Percentiles rank a stretch among this genome's conserved stretches.
Conservation (phyloP, 2,113 vertebrate species). For the Takifugu bimaculatus region DNA sequence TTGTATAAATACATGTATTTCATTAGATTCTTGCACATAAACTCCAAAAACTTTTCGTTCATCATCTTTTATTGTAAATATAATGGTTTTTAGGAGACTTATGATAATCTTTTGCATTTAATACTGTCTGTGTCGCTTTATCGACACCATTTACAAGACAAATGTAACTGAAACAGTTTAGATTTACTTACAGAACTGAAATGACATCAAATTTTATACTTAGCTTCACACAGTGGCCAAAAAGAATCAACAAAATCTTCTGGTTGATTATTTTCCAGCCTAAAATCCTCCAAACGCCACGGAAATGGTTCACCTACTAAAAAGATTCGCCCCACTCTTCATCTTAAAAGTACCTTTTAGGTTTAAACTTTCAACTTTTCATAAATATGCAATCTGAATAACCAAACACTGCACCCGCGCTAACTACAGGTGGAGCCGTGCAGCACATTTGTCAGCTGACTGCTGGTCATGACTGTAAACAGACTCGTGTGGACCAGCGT, state of each 20-base stretch:
- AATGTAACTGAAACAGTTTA: conserved; percentile 3
- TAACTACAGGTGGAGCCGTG: too few species aligned
- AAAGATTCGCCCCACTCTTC: too few species aligned
- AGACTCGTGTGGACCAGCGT: conserved; percentile 47
- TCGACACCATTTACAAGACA: background rate
- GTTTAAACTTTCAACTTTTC: too few species aligned
- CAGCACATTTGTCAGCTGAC: background rate
- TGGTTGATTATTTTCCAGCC: conserved; percentile 7
- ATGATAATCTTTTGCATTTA: conserved; percentile 25
- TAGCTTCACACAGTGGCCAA: conserved; percentile 36
- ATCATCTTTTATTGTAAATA: conserved; percentile 37
- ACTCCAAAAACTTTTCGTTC: conserved; percentile 9
- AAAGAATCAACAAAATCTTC: conserved; percentile 12
- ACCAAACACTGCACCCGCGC: too few species aligned
- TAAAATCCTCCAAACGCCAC: background rate
- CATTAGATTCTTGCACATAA: conserved; percentile 6
- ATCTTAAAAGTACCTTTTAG: too few species aligned
- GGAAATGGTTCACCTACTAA: too few species aligned
- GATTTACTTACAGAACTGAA: background rate
- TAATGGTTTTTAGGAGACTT: conserved; percentile 30
- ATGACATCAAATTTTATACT: conserved; percentile 24
- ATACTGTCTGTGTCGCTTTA: conserved; percentile 36
- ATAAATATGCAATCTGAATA: too few species aligned
- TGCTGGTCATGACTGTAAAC: conserved; percentile 64
- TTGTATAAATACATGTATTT: background rate